These are phyloP conservation scores for Ctenochaetus hawaiiensis DNA, from an alignment of 2,797 vertebrate species.

Conservation along the genomic window DNA sequence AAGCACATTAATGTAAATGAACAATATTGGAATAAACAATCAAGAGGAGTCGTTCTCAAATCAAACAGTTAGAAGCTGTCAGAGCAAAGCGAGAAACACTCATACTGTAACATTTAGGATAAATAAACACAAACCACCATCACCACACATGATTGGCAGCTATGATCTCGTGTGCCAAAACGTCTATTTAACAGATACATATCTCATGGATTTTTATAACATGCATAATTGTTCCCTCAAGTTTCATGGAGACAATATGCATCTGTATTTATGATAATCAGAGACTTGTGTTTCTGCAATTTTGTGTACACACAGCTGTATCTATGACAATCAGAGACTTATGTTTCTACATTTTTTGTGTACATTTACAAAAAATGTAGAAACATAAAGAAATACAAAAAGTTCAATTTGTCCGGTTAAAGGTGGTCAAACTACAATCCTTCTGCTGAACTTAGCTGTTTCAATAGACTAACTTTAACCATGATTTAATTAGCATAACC, in stretches of 20 bases:
- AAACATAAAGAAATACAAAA: too few relatives aligned
- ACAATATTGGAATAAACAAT: constrained; percentile 20
- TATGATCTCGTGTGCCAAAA: constrained; percentile 41
- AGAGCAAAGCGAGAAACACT: neutral
- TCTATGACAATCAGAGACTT: too few relatives aligned
- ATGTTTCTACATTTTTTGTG: too few relatives aligned
- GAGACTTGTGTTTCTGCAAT: constrained; percentile 3
- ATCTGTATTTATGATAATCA: constrained; percentile 31
- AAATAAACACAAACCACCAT: constrained; percentile 28
- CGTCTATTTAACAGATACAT: constrained; percentile 32
- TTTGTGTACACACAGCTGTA: neutral
- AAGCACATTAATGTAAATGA: constrained; percentile 27
- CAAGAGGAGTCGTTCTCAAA: constrained; percentile 10
- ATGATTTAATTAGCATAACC: neutral
- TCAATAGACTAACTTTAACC: neutral
- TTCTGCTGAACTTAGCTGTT: neutral
- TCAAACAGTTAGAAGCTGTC: constrained; percentile 40
- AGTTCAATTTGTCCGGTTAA: too few relatives aligned
- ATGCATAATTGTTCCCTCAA: constrained; percentile 21
- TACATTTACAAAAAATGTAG: too few relatives aligned
- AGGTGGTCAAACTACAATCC: neutral
- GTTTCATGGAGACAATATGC: constrained; percentile 31
- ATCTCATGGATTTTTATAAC: constrained; percentile 29
- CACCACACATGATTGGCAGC: constrained; percentile 45
- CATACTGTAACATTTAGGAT: constrained; percentile 25